Evolutionary conservation across 2,888 invertebrate genomes (phyloP).

Genomic region (Drosophila subquinaria): DNA sequence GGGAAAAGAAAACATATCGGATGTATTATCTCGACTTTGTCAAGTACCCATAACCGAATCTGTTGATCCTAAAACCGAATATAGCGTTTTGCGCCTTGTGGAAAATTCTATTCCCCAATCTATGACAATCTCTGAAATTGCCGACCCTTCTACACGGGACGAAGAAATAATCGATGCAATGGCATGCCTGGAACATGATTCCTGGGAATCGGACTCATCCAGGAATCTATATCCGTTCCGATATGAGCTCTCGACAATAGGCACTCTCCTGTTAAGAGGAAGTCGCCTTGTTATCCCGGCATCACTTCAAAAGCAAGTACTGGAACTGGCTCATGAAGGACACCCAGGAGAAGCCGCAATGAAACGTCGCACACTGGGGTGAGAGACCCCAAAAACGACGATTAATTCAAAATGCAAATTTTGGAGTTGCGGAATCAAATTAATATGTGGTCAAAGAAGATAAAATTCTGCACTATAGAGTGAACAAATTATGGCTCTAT

Average conservation of each 20-base stretch:
- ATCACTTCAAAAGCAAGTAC: not conserved
- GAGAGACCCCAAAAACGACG: too few species aligned
- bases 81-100: not conserved
- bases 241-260: not conserved
- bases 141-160: not conserved
- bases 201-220: not conserved
- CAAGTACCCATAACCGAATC: not conserved
- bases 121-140: not conserved
- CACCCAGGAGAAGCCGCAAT: not conserved
- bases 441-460: too few species aligned
- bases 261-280: not conserved
- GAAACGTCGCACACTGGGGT: too few species aligned
- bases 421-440: too few species aligned
- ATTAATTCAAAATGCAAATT: too few species aligned
- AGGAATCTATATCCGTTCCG: not conserved
- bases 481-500: too few species aligned
- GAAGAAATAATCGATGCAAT: not conserved
- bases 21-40: not conserved
- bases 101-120: not conserved
- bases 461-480: too few species aligned
- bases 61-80: not conserved
- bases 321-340: not conserved
- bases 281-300: not conserved
- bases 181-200: not conserved
- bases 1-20: not conserved